Evolutionary conservation across 2,888 invertebrate species (phyloP).

Genomic region (Tiliacea citrago): DNA sequence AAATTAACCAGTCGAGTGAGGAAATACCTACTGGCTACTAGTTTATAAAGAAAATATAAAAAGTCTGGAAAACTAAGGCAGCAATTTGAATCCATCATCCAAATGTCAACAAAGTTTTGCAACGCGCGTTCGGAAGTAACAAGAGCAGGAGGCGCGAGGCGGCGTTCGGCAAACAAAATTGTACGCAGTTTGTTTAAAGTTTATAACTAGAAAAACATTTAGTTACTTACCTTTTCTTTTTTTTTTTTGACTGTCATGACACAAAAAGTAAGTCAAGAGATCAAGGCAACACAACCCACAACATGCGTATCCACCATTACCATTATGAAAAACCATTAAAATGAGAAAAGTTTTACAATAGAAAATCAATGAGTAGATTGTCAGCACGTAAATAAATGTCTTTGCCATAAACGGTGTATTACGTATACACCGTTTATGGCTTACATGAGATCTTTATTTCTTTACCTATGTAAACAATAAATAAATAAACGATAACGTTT

Average conservation of each 20-base stretch:
- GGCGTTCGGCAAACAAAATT: conserved; percentile 7
- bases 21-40: background rate
- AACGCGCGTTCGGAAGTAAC: background rate
- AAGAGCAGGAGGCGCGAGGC: too few relatives aligned
- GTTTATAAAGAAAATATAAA: background rate
- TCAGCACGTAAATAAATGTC: background rate
- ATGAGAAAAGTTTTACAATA: background rate
- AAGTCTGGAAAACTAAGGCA: conserved; percentile 8
- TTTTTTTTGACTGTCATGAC: background rate
- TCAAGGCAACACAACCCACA: background rate
- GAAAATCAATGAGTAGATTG: background rate
- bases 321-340: background rate
- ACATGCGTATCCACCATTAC: background rate
- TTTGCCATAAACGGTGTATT: background rate
- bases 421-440: too few relatives aligned
- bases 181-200: background rate
- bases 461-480: too few relatives aligned
- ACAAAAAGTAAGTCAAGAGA: background rate
- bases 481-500: too few relatives aligned
- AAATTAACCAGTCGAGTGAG: background rate
- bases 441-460: too few relatives aligned
- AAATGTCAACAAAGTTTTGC: conserved; percentile 1
- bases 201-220: background rate
- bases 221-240: background rate
- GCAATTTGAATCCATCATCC: conserved; percentile 38